phyloP scores from a whole-genome alignment of 2,888 invertebrate species.

The Aphidius colemani region DNA sequence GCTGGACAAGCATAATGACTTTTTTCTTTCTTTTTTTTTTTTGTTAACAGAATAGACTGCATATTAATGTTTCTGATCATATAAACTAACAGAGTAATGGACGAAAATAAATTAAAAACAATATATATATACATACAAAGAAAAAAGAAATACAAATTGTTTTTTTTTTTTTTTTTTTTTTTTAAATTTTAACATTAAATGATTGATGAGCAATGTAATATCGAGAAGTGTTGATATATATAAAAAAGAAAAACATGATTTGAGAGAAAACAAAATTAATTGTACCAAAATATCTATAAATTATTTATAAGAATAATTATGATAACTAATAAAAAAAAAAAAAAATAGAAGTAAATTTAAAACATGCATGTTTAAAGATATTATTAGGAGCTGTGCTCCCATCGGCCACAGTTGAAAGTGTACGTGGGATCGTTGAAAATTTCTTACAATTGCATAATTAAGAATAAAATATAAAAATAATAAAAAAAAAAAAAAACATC shows the following conservation, averaged over 20 bases:
- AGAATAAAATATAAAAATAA: constrained; percentile 35
- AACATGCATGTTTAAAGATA: constrained; percentile 53
- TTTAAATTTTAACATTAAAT: constrained; percentile 26
- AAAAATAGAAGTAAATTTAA: constrained; percentile 52
- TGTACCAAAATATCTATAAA: constrained; percentile 59
- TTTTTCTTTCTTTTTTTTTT: too few relatives aligned
- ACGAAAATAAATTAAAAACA: too few relatives aligned
- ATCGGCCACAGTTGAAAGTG: constrained; percentile 51
- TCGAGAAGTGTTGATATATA: constrained; percentile 28
- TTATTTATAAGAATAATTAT: constrained; percentile 53
- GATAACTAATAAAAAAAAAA: constrained; percentile 10
- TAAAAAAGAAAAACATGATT: constrained; percentile 45
- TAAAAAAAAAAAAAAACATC: constrained; percentile 35
- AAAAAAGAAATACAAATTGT: constrained; percentile 30
- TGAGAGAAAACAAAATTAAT: constrained; percentile 49
- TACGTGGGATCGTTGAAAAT: constrained; percentile 57
- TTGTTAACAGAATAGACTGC: too few relatives aligned
- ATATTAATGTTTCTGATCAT: too few relatives aligned
- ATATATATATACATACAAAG: too few relatives aligned
- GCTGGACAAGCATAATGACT: too few relatives aligned
- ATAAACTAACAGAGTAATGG: too few relatives aligned
- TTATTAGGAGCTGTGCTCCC: constrained; percentile 60
- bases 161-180: neutral
- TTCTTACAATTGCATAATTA: constrained; percentile 60
- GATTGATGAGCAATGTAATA: constrained; percentile 28